Evolutionary conservation across 2,888 invertebrate species (phyloP), one percentile per base, ranked within the genome.

Genomic region (Stenchaetothrips biformis): DNA sequence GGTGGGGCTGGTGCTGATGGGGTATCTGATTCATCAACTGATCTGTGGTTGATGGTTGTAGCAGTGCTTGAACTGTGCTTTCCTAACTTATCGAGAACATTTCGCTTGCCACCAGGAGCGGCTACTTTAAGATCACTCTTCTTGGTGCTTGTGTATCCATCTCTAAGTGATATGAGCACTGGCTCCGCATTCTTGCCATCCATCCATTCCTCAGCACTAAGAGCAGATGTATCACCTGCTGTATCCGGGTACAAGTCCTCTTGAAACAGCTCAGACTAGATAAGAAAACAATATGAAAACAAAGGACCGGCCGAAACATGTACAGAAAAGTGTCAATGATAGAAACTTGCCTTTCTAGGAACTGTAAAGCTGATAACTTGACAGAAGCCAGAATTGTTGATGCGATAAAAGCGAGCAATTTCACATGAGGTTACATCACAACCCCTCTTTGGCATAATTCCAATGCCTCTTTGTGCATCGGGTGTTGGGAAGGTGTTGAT

Each of bases 301-400:
- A 80, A 21, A 80, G 47, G 53, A 18, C 37, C 2, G 78, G 3
- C 62, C 80, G 49, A 80, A 80, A 49, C 9, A 18, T 47, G 80
- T 78, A 78, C 8, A 53, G 79, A 53, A 18, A 81, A 78, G 4
- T 25, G 0, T 16, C 74, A 78, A 79, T 78, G 79, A 79, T 7
- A 48, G n/a, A 37, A 79, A 80, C 82, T 85, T 85, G 92, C 92
- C 89, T 98, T 98, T 86, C 98, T 91, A 47, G 98, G 98, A 81
- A 98, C 98, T 81, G 98, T 98, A 97, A 99, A 97, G n/a, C 97
- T 96, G 81, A 97, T 91, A 83, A 94, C 95, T 90, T 98, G 98
- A 87, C 97, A 97, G 80, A 97, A 89, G 80, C 96, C 96, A 49
- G 95, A 95, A 88, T 96, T 96, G 88, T 98, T 98, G 81, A 99